A percentile compares a stretch with the other conserved stretches of the same genome.
These are phyloP conservation scores for Lasioglossum figueresi DNA, from an alignment of 2,888 invertebrate genomes.

Conservation along the genomic window DNA sequence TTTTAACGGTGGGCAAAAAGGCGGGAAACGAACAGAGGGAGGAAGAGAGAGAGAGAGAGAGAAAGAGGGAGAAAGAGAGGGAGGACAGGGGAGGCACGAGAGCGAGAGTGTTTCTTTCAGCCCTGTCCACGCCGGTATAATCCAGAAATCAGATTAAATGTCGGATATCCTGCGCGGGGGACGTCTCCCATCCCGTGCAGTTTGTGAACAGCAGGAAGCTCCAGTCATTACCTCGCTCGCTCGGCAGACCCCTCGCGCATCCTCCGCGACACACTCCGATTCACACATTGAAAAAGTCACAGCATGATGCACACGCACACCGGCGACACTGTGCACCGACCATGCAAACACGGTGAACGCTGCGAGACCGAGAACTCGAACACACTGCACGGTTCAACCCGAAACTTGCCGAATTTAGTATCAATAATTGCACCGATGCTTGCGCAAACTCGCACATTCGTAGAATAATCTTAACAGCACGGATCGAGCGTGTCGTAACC, in stretches of 20 bases:
- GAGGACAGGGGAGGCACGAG: constrained; percentile 40
- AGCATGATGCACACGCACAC: constrained; percentile 57
- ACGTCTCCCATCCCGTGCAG: constrained; percentile 74
- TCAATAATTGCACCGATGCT: background rate
- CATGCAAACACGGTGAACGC: constrained; percentile 51
- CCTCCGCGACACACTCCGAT: constrained; percentile 80
- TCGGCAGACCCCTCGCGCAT: constrained; percentile 79
- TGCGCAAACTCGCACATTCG: background rate
- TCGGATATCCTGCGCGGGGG: constrained; percentile 83
- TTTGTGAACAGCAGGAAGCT: constrained; percentile 81
- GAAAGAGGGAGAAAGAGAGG: constrained; percentile 20
- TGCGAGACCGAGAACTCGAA: constrained; percentile 6
- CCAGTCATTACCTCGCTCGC: constrained; percentile 80
- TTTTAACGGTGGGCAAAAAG: constrained; percentile 34
- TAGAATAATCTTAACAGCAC: background rate
- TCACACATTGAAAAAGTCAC: constrained; percentile 76
- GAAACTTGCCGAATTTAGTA: background rate
- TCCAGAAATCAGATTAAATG: constrained; percentile 84
- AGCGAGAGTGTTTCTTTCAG: constrained; percentile 71
- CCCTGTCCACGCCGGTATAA: constrained; percentile 78
- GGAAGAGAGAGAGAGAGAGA: constrained; percentile 25
- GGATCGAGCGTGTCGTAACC: background rate
- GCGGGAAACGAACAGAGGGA: constrained; percentile 27
- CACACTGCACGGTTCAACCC: constrained; percentile 1
- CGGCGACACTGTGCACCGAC: constrained; percentile 55